Evolutionary conservation across 2,888 invertebrate species (phyloP).

Genomic region (Cataglyphis cursor): DNA sequence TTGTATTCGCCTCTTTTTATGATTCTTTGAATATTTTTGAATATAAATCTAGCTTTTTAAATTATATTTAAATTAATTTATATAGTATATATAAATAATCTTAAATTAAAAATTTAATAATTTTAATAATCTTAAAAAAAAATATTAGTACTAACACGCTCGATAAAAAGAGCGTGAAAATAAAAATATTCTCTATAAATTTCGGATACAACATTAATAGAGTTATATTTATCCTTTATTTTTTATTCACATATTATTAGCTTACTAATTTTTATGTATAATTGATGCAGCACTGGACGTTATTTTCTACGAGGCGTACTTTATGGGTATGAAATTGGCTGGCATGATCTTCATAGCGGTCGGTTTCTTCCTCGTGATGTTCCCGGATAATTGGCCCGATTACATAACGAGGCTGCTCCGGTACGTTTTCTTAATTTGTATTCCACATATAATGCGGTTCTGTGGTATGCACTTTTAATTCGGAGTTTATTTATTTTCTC

Average conservation of each 20-base stretch:
- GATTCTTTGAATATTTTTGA: too few species aligned
- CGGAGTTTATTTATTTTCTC: conserved; percentile 73
- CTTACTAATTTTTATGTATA: background rate
- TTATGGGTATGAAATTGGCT: conserved; percentile 98
- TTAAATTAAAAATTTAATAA: background rate
- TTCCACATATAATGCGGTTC: conserved; percentile 60
- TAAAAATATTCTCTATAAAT: background rate
- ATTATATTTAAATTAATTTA: too few species aligned
- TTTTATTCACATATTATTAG: background rate
- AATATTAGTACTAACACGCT: too few species aligned
- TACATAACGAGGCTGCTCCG: conserved; percentile 96
- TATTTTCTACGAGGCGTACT: conserved; percentile 94
- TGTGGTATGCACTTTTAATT: conserved; percentile 82
- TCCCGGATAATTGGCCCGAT: conserved; percentile 98
- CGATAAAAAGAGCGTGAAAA: background rate
- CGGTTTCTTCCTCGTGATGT: conserved; percentile 97
- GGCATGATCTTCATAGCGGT: conserved; percentile 96
- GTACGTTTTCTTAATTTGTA: conserved; percentile 87
- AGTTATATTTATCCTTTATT: background rate
- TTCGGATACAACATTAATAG: background rate
- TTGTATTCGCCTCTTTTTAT: too few species aligned
- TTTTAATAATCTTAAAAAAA: too few species aligned
- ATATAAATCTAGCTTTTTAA: too few species aligned
- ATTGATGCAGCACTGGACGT: conserved; percentile 92
- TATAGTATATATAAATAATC: background rate